A percentile compares a stretch with the other conserved stretches of the same genome.
Evolutionary conservation across 2,888 invertebrate genomes (phyloP).

Genomic region (Hemaris fuciformis): DNA sequence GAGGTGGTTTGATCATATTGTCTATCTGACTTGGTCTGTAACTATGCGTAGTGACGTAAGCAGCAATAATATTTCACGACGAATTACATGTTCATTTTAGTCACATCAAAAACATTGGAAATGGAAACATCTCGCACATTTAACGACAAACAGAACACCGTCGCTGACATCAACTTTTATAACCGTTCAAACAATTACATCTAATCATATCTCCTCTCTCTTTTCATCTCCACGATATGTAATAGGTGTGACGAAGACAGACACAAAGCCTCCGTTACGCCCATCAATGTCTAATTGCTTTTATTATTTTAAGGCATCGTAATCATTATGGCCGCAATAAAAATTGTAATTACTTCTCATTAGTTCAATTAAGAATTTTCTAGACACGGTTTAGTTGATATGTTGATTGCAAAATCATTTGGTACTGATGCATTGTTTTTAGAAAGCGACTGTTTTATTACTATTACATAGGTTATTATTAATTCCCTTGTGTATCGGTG

Average conservation of each 20-base stretch:
- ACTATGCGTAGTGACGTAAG: neutral
- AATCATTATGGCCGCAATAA: constrained; percentile 80
- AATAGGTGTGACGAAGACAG: constrained; percentile 55
- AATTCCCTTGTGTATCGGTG: constrained; percentile 61
- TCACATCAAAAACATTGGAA: constrained; percentile 32
- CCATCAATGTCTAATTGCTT: constrained; percentile 81
- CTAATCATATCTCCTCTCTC: constrained; percentile 64
- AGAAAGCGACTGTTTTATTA: constrained; percentile 64
- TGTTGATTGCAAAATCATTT: constrained; percentile 72
- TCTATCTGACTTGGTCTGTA: neutral
- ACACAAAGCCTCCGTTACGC: constrained; percentile 61
- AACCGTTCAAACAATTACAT: constrained; percentile 80
- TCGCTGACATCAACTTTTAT: constrained; percentile 79
- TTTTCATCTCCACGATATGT: constrained; percentile 37
- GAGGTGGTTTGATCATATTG: no score
- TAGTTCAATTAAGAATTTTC: constrained; percentile 82
- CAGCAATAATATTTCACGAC: neutral
- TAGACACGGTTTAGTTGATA: constrained; percentile 77
- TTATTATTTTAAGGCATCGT: constrained; percentile 82
- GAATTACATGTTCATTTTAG: neutral
- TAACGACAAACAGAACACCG: constrained; percentile 79
- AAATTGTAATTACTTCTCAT: constrained; percentile 82
- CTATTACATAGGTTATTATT: constrained; percentile 51
- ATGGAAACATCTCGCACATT: constrained; percentile 67
- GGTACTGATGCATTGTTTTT: constrained; percentile 61